Conservation (phyloP, 2,797 vertebrate species). For the Diceros bicornis region DNA sequence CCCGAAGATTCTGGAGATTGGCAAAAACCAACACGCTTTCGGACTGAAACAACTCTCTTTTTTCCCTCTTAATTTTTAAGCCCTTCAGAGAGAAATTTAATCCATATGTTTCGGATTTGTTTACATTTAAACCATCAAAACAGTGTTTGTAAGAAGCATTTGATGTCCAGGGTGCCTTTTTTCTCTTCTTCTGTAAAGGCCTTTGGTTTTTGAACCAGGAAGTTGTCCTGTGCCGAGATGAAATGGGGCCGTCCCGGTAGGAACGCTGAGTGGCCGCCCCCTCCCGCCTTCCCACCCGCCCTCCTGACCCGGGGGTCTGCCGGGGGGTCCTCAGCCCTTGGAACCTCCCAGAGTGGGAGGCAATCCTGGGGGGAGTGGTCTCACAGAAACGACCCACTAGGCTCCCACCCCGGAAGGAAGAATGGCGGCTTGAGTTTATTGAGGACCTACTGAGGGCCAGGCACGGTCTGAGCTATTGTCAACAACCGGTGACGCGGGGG, state of each 20-base stretch:
- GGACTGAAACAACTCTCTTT: constrained; percentile 28
- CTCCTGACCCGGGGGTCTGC: neutral
- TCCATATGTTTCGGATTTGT: constrained; percentile 76
- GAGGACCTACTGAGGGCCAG: neutral
- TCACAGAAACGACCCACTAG: rapidly evolving
- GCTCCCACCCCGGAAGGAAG: neutral
- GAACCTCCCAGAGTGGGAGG: neutral
- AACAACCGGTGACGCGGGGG: neutral
- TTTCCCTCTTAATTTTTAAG: constrained; percentile 60
- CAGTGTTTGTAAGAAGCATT: constrained; percentile 56
- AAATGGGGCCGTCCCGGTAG: neutral
- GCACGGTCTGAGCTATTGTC: neutral
- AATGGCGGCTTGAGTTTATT: neutral
- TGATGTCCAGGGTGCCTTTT: constrained; percentile 59
- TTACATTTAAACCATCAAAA: constrained; percentile 79
- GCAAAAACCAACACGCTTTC: constrained; percentile 48
- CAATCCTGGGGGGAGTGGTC: neutral
- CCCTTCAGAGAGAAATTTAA: constrained; percentile 77
- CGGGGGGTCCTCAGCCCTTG: neutral
- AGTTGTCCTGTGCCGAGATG: neutral
- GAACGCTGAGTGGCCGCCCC: rapidly evolving
- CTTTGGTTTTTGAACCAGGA: constrained; percentile 74
- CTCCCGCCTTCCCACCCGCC: neutral
- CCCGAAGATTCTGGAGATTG: constrained; percentile 72
- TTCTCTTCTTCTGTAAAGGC: neutral